Evolutionary conservation across 2,113 vertebrate genomes (phyloP), one percentile per base, ranked within the genome.

Genomic region (Tamias sibiricus): DNA sequence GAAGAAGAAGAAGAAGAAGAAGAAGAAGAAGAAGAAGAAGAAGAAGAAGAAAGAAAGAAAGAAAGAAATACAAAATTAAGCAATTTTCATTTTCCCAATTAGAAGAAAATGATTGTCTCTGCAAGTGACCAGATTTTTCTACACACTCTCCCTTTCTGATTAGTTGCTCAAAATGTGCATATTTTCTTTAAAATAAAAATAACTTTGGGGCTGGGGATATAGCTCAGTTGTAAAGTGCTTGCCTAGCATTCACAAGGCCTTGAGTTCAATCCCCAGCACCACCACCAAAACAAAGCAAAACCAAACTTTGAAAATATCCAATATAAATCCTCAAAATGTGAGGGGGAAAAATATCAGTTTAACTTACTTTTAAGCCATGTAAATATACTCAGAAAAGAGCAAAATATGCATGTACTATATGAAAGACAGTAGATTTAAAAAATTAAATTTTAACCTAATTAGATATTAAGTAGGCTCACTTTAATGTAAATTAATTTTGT

Each of bases 111-210:
- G 44, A 69, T 71, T 59, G 40, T 71, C 74, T 94, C 75, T 83
- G 35, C 35, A 74, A 77, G 28, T 44, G 26, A 72, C 11, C 42
- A 81, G 49, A 26, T 75, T 72, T 84, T 59, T 85, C 54, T 81
- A 20, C 20, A 93, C 64, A 81, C 26, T 84, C 69, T 47, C 14
- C 11, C 20, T 85, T 94, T 66, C 81, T 64, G 30, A 10, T 44
- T 42, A 66, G 26, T 59, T 59, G 14, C 30, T 40, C 90, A 79
- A 84, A 79, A 69, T 84, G 49, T 62, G 14, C n/a, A 57, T 74
- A 30, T 68, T 93, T 90, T 90, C 86, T 82, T 90, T 28, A 97
- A 90, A 76, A 93, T 80, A 68, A 91, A 87, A 94, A 87, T 91
- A 88, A 76, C 62, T 87, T n/a, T n/a, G n/a, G n/a, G n/a, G n/a